Evolutionary conservation across 2,888 invertebrate species (phyloP).

Genomic region (Brachypalpus laphriformis): DNA sequence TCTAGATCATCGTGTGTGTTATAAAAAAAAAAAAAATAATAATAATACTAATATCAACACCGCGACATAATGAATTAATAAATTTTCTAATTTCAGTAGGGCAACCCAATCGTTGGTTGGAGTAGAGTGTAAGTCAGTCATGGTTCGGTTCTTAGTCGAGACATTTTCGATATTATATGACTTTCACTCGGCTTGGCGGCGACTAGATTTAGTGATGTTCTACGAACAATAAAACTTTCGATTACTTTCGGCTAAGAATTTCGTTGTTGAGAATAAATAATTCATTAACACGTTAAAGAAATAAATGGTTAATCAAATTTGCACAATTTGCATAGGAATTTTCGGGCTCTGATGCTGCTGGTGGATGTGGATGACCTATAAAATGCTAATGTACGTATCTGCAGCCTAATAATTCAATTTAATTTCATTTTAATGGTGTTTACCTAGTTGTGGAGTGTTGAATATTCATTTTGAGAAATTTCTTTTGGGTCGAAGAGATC

Average conservation of each 20-base stretch:
- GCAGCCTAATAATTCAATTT: background rate
- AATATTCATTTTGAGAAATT: slow-evolving; percentile 2
- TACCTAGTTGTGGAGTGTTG: background rate
- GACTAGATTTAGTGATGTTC: slow-evolving; percentile 7
- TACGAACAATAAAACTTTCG: slow-evolving; percentile 32
- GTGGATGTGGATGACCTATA: slow-evolving; percentile 6
- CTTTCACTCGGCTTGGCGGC: slow-evolving; percentile 11
- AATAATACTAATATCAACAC: slow-evolving; percentile 13
- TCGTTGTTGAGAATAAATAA: background rate
- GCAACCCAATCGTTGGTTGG: slow-evolving; percentile 13
- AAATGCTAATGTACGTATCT: background rate
- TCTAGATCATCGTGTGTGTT: background rate
- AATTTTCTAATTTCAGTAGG: slow-evolving; percentile 51
- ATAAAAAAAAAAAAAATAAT: slow-evolving; percentile 16
- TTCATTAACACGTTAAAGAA: background rate
- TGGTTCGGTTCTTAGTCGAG: slow-evolving; percentile 18
- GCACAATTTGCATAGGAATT: slow-evolving; percentile 26
- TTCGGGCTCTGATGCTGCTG: background rate
- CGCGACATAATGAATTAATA: slow-evolving; percentile 54
- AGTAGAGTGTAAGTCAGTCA: slow-evolving; percentile 5
- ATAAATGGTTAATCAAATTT: slow-evolving; percentile 16
- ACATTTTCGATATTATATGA: slow-evolving; percentile 12
- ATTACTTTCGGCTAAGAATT: slow-evolving; percentile 37
- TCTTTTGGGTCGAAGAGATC: background rate
- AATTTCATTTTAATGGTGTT: background rate